Base-by-base conservation (phyloP, 2,888 invertebrate genomes). In the Chydorus sphaericus region DNA sequence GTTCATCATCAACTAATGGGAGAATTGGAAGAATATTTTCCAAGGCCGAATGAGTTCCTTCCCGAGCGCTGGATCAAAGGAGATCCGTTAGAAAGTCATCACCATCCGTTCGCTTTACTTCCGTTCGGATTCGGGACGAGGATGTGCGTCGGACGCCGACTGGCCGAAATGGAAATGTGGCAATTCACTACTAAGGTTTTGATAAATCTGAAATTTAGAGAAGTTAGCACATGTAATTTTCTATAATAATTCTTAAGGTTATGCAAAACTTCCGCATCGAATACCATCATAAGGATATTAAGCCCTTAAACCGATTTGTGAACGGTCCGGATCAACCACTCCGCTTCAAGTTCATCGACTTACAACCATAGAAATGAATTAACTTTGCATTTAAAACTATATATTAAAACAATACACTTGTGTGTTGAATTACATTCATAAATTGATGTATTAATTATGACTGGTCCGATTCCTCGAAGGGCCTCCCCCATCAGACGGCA, bases 131-230 rank as follows among this genome's bases (percentile, higher is more conserved):
- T 84, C 62, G 89, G 89, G 0, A 84, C 86, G 1, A 75, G 89
- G 48, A 87, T 88, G 77, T 89, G 89, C 64, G 70, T 89, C 57
- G 91, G 91, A 0, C 73, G 88, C 57, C 74, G 91, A 61, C 90
- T 91, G 67, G 91, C 91, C 8, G 91, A 91, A 66, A 75, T 91
- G 59, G 91, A 92, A 73, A 86, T 91, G 71, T 65, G 67, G 49
- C 63, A 67, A n/a, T 59, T 68, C 37, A 59, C 68, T 29, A 58
- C 59, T 20, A 62, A 61, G 59, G 62, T 62, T 16, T 26, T 49
- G 11, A 10, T 16, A 14, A 16, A 28, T 49, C n/a, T n/a, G 20
- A 3, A 10, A 14, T 18, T 30, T 4, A n/a, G n/a, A 11, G 31
- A 81, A 50, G 6, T 10, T 11, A 30, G 14, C n/a, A 29, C 26